Evolutionary conservation across 2,888 invertebrate species (phyloP), one percentile per base, ranked within the genome.

Genomic region (Liopterus haemorrhoidalis): DNA sequence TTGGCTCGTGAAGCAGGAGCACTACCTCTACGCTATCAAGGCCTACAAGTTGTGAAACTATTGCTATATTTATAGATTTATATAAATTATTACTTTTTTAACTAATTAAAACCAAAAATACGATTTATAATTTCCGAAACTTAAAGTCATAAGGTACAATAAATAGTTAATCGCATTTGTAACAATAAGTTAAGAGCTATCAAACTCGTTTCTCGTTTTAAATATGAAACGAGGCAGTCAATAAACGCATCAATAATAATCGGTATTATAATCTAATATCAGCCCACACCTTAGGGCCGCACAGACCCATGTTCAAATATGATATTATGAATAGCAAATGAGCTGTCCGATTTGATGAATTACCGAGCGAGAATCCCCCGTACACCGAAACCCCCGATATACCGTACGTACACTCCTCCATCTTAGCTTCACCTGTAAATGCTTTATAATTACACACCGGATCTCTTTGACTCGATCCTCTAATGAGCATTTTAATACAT

Each of bases 371-470:
- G 60, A 63, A 66, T 62, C 65, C 65, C 63, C 20, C 22, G 20
- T 36, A 15, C 28, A 12, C 28, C 15, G n/a, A 27, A n/a, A 4
- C n/a, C 28, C 28, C 9, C 9, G 8, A 14, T 12, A 12, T 4
- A 12, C 28, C 11, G 11, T 5, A 6, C n/a, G 12, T 12, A 27
- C 27, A 14, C 27, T 14, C n/a, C n/a, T 28, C 28, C 5, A 14
- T 28, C 14, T 28, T 28, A 28, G 15, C 63, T 61, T 57, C 58
- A 57, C 57, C 55, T 58, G 64, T 68, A 68, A 68, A 68, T 66
- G 66, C 66, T 68, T 68, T 68, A 68, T 68, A 68, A 68, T 68
- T 68, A 68, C 62, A 67, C 59, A 61, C 64, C 67, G 67, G 66
- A 55, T 54, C 54, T 59, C 66, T 68, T 68, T 67, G 65, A 66